Evolutionary conservation across 2,113 vertebrate species (phyloP).

Genomic region (Symphodus melops): DNA sequence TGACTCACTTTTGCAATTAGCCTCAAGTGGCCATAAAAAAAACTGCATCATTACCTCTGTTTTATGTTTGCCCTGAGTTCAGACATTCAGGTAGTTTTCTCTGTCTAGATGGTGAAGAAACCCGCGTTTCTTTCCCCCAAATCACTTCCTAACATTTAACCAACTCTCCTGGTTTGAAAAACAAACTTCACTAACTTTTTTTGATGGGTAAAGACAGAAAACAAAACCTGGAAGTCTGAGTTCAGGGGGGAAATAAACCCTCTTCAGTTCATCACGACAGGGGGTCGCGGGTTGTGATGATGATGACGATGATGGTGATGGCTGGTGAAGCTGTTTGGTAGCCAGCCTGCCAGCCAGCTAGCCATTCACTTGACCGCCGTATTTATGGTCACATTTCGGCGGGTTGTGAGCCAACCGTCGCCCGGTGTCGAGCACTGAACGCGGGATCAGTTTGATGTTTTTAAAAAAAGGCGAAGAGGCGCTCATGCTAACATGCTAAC

Average conservation of each 20-base stretch:
- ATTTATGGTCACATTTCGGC: not conserved
- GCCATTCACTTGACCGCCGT: not conserved
- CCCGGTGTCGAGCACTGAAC: not conserved
- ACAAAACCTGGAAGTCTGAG: not conserved
- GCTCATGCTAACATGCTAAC: not conserved
- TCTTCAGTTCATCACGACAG: slow-evolving; percentile 3
- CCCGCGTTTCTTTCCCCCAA: no score
- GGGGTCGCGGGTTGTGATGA: slow-evolving; percentile 18
- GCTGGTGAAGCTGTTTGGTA: slow-evolving; percentile 11
- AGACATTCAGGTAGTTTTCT: not conserved
- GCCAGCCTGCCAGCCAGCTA: slow-evolving; percentile 1
- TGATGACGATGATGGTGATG: slow-evolving; percentile 23
- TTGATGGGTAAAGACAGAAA: fast-evolving
- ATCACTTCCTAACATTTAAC: fast-evolving
- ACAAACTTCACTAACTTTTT: fast-evolving
- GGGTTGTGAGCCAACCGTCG: not conserved
- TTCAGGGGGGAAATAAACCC: not conserved
- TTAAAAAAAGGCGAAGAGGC: not conserved
- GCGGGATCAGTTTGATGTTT: not conserved
- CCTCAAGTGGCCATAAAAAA: not conserved
- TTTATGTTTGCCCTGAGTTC: not conserved
- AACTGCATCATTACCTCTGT: not conserved
- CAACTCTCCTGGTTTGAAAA: fast-evolving
- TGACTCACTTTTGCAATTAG: not conserved
- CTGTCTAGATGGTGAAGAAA: not conserved